phyloP scores from a whole-genome alignment of 1,140 invertebrate genomes.

The Dendroctonus ponderosae region DNA sequence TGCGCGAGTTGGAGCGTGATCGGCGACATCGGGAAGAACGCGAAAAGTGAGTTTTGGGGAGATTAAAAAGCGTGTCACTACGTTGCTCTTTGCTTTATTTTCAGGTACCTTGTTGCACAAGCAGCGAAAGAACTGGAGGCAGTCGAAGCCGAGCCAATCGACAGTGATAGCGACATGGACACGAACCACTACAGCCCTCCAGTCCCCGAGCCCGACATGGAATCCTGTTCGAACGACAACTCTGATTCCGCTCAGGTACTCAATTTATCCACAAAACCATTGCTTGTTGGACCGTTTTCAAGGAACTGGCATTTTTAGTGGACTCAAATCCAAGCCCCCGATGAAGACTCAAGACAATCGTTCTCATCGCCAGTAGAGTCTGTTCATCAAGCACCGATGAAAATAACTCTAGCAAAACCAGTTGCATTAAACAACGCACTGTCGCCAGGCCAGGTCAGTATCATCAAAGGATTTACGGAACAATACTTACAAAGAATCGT shows the following conservation, averaged over 20 bases:
- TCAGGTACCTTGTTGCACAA: constrained; percentile 53
- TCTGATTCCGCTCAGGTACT: constrained; percentile 33
- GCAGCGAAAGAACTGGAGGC: constrained; percentile 59
- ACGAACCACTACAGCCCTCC: constrained; percentile 43
- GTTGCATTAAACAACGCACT: constrained; percentile 42
- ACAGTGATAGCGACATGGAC: constrained; percentile 58
- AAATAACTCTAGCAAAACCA: constrained; percentile 48
- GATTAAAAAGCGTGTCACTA: too few species aligned
- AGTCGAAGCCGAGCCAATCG: constrained; percentile 66
- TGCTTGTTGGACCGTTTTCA: too few species aligned
- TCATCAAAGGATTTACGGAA: not conserved
- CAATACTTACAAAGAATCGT: not conserved
- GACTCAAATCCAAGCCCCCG: constrained; percentile 47
- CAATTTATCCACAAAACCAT: too few species aligned
- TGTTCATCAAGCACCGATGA: constrained; percentile 38
- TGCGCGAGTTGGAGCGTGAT: constrained; percentile 55
- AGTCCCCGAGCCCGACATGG: constrained; percentile 37
- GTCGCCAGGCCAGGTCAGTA: constrained; percentile 48
- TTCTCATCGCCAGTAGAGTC: constrained; percentile 44
- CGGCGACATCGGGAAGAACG: constrained; percentile 52
- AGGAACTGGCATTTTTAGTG: constrained; percentile 36
- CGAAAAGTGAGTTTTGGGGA: constrained; percentile 40
- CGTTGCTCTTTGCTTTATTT: not conserved
- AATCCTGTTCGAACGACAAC: constrained; percentile 38
- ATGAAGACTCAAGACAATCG: constrained; percentile 49